These are phyloP conservation scores for Anodontia alba DNA, from an alignment of 2,888 invertebrate genomes.

Conservation along the genomic window DNA sequence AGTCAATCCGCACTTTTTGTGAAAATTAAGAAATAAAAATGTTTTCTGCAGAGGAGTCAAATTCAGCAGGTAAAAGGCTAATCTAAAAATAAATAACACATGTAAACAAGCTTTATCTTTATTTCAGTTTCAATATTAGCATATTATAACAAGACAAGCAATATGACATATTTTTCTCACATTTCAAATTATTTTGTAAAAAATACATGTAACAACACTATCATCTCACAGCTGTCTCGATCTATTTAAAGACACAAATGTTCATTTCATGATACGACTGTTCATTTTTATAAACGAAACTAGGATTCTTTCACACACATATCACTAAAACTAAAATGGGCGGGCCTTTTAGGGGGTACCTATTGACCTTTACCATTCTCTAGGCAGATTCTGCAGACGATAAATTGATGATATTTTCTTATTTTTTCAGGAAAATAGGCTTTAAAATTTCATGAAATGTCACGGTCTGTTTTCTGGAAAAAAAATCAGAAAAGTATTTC, in stretches of 20 bases:
- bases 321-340: neutral
- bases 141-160: neutral
- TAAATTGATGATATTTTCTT: too few species aligned
- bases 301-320: neutral
- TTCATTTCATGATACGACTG: neutral
- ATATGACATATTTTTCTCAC: neutral
- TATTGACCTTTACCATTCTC: too few species aligned
- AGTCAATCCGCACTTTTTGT: too few species aligned
- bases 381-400: neutral
- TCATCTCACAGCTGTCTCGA: neutral
- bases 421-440: too few species aligned
- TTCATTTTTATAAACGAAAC: too few species aligned
- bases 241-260: neutral
- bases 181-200: neutral
- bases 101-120: neutral
- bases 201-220: neutral
- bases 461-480: too few species aligned
- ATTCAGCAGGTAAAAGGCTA: too few species aligned
- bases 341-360: neutral
- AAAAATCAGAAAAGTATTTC: too few species aligned
- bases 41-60: too few species aligned
- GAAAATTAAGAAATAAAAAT: too few species aligned
- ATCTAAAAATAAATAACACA: neutral
- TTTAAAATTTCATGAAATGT: too few species aligned
- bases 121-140: constrained; percentile 1